These are phyloP conservation scores for Gambusia affinis DNA, from an alignment of 2,113 vertebrate genomes.

Conservation along the genomic window DNA sequence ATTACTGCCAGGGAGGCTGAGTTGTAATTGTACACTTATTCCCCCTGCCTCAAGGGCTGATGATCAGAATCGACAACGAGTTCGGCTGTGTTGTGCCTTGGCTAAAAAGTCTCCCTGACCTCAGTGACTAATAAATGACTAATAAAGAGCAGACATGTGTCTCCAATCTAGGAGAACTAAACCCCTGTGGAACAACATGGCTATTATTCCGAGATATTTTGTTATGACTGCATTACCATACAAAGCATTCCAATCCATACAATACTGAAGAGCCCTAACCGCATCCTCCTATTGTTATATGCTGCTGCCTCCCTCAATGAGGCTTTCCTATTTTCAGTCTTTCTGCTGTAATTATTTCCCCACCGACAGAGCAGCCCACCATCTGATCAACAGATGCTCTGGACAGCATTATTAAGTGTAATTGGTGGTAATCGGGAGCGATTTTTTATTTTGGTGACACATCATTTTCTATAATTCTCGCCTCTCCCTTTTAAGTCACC, in stretches of 20 bases:
- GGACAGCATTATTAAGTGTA: slow-evolving; percentile 77
- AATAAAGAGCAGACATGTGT: slow-evolving; percentile 73
- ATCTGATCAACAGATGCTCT: slow-evolving; percentile 83
- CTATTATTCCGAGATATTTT: slow-evolving; percentile 57
- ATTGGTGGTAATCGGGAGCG: slow-evolving; percentile 82
- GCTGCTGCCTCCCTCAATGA: slow-evolving; percentile 50
- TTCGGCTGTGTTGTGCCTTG: slow-evolving; percentile 66
- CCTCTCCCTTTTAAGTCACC: slow-evolving; percentile 87
- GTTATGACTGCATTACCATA: slow-evolving; percentile 62
- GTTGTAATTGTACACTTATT: slow-evolving; percentile 55
- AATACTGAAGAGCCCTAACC: slow-evolving; percentile 58
- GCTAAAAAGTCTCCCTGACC: slow-evolving; percentile 61
- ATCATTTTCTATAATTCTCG: slow-evolving; percentile 91
- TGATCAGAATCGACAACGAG: slow-evolving; percentile 59
- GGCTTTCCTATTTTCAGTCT: slow-evolving; percentile 22
- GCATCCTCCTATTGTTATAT: slow-evolving; percentile 51
- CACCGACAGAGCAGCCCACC: slow-evolving; percentile 57
- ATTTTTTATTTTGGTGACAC: slow-evolving; percentile 88
- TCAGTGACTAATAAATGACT: slow-evolving; percentile 74
- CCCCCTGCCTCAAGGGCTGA: slow-evolving; percentile 49
- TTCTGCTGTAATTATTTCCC: slow-evolving; percentile 34
- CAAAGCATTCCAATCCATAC: slow-evolving; percentile 59
- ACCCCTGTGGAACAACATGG: slow-evolving; percentile 57
- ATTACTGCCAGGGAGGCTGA: slow-evolving; percentile 35
- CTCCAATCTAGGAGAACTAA: slow-evolving; percentile 65